phyloP scores from a whole-genome alignment of 2,888 invertebrate genomes.

The Caenorhabditis sp. region DNA sequence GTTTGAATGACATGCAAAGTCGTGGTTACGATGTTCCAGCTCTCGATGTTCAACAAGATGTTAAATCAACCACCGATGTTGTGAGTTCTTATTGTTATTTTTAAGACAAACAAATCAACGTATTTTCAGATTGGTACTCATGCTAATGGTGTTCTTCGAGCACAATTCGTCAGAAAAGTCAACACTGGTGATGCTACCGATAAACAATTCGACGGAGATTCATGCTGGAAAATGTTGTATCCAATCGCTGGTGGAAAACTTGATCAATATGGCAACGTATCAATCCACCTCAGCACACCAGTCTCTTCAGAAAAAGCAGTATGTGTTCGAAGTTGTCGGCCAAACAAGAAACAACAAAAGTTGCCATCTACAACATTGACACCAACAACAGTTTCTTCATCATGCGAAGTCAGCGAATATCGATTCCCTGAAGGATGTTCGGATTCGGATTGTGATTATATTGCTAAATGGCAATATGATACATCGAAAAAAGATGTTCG shows the following conservation, averaged over 20 bases:
- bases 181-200: slow-evolving; percentile 62
- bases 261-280: slow-evolving; percentile 56
- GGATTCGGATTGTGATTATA: slow-evolving; percentile 67
- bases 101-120: slow-evolving; percentile 1
- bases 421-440: slow-evolving; percentile 67
- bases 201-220: slow-evolving; percentile 56
- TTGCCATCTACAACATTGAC: slow-evolving; percentile 1
- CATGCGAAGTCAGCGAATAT: slow-evolving; percentile 66
- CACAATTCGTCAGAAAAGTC: slow-evolving; percentile 65
- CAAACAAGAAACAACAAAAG: slow-evolving; percentile 12
- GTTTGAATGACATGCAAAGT: slow-evolving; percentile 65
- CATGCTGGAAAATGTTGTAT: slow-evolving; percentile 68
- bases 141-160: slow-evolving; percentile 66
- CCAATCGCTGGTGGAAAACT: slow-evolving; percentile 66
- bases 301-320: slow-evolving; percentile 56
- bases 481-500: slow-evolving; percentile 56
- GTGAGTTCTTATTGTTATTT: slow-evolving; percentile 1
- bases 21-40: slow-evolving; percentile 48
- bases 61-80: slow-evolving; percentile 22
- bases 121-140: slow-evolving; percentile 56
- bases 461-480: slow-evolving; percentile 68
- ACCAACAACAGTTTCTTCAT: not conserved
- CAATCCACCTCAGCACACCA: slow-evolving; percentile 61
- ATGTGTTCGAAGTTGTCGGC: slow-evolving; percentile 60
- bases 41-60: slow-evolving; percentile 45